Percentiles rank a stretch among this genome's conserved stretches.
phyloP scores from a whole-genome alignment of 2,888 invertebrate genomes.

The Octodonta nipae region DNA sequence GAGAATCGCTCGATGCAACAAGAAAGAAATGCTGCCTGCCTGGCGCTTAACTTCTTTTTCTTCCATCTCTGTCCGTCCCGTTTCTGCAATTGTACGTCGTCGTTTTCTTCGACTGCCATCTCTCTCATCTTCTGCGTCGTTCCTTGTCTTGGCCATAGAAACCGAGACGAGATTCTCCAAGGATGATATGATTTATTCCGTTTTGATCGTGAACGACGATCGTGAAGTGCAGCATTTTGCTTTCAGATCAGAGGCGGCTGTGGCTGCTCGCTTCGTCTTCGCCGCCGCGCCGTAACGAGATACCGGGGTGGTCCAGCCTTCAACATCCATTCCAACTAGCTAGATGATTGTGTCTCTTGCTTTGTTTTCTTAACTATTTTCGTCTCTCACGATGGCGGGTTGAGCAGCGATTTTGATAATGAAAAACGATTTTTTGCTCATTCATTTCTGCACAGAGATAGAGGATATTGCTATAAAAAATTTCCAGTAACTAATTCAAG shows the following conservation, averaged over 20 bases:
- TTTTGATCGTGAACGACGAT: slow-evolving; percentile 8
- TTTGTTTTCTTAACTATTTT: too few species aligned
- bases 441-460: too few species aligned
- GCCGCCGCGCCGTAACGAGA: slow-evolving; percentile 30
- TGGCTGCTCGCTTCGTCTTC: slow-evolving; percentile 11
- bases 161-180: not conserved
- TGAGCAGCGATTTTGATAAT: not conserved
- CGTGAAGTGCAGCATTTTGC: too few species aligned
- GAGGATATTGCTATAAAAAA: too few species aligned
- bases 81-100: too few species aligned
- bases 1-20: too few species aligned
- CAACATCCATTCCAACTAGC: too few species aligned
- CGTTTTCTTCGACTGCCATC: too few species aligned
- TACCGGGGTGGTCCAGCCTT: slow-evolving; percentile 33
- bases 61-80: not conserved
- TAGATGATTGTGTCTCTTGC: too few species aligned
- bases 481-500: too few species aligned
- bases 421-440: too few species aligned
- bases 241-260: slow-evolving; percentile 16
- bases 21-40: too few species aligned
- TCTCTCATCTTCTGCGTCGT: not conserved
- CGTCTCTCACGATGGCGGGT: not conserved
- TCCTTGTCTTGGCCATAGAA: not conserved
- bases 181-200: slow-evolving; percentile 2
- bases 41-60: not conserved